These are phyloP conservation scores for Macroramphosus scolopax DNA, from an alignment of 2,797 vertebrate species.

Conservation along the genomic window DNA sequence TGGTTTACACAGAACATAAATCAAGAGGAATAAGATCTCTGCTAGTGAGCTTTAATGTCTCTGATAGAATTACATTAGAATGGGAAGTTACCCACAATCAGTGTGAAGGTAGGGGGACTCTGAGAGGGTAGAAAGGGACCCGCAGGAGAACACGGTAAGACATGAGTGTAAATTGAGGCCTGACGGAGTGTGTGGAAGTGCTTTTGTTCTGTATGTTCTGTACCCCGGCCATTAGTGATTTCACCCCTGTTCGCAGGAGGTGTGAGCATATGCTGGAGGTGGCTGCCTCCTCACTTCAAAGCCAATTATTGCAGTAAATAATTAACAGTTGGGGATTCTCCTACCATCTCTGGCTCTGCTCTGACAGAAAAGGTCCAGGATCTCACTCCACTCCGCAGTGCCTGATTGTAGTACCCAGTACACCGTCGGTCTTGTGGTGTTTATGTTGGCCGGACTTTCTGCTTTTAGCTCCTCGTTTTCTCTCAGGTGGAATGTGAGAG, in stretches of 20 bases:
- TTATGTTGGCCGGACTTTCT: conserved; percentile 24
- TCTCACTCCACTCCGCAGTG: conserved; percentile 32
- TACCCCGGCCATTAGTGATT: conserved; percentile 41
- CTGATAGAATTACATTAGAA: too few relatives aligned
- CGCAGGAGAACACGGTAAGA: conserved; percentile 11
- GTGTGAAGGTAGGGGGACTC: too few relatives aligned
- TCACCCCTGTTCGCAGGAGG: conserved; percentile 55
- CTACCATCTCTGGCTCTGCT: conserved; percentile 46
- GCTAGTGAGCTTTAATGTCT: conserved; percentile 22
- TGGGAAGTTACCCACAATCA: too few relatives aligned
- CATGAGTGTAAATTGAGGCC: conserved; percentile 11
- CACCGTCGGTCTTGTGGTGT: conserved; percentile 6
- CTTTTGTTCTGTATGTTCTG: conserved; percentile 51
- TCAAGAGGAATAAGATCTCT: too few relatives aligned
- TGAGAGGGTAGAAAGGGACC: conserved; percentile 21
- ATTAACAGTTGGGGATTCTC: conserved; percentile 66
- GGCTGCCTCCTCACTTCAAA: conserved; percentile 65
- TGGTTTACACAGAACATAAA: conserved; percentile 27
- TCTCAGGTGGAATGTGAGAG: conserved; percentile 33
- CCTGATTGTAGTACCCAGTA: conserved; percentile 19
- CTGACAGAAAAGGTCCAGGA: conserved; percentile 32
- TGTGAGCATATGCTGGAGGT: conserved; percentile 56
- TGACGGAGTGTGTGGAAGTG: conserved; percentile 6
- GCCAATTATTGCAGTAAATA: conserved; percentile 72
- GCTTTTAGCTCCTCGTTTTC: conserved; percentile 24